Evolutionary conservation across 2,113 vertebrate species (phyloP).

Genomic region (Mugil cephalus): DNA sequence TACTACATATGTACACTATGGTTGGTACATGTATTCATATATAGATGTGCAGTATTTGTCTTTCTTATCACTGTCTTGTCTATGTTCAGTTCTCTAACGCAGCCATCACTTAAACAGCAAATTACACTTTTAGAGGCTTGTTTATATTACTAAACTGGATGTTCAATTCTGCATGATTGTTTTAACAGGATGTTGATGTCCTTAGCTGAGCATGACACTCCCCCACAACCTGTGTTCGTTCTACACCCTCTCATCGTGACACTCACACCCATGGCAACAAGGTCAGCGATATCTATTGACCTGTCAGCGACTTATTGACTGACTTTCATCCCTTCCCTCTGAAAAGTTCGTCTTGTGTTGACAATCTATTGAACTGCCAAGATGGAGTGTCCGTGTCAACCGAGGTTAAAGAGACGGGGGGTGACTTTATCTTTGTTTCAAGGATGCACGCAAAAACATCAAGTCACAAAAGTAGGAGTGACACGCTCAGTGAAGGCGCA

Average conservation of each 20-base stretch:
- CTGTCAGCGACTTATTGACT: slow-evolving; percentile 66
- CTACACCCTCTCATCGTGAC: slow-evolving; percentile 36
- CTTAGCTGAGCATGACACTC: slow-evolving; percentile 18
- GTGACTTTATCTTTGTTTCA: slow-evolving; percentile 56
- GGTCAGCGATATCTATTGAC: slow-evolving; percentile 72
- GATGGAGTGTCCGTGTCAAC: slow-evolving; percentile 46
- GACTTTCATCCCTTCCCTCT: slow-evolving; percentile 66
- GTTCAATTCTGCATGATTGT: no score
- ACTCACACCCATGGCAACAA: slow-evolving; percentile 33
- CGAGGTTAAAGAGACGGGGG: slow-evolving; percentile 30
- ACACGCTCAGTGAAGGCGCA: slow-evolving; percentile 26
- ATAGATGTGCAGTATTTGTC: no score
- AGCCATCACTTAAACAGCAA: neutral
- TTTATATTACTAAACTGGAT: no score
- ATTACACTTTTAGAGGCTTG: neutral
- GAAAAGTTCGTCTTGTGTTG: slow-evolving; percentile 68
- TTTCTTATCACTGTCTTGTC: neutral
- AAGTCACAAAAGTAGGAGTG: slow-evolving; percentile 24
- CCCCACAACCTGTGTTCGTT: slow-evolving; percentile 1
- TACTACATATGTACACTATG: no score
- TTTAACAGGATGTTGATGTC: no score
- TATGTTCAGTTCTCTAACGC: neutral
- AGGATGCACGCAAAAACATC: slow-evolving; percentile 27
- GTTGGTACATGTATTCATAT: no score
- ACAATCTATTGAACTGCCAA: slow-evolving; percentile 62